A percentile compares a stretch with the other conserved stretches of the same genome.
These are phyloP conservation scores for Papilio aristodemus DNA, from an alignment of 1,140 invertebrate genomes.

Conservation along the genomic window DNA sequence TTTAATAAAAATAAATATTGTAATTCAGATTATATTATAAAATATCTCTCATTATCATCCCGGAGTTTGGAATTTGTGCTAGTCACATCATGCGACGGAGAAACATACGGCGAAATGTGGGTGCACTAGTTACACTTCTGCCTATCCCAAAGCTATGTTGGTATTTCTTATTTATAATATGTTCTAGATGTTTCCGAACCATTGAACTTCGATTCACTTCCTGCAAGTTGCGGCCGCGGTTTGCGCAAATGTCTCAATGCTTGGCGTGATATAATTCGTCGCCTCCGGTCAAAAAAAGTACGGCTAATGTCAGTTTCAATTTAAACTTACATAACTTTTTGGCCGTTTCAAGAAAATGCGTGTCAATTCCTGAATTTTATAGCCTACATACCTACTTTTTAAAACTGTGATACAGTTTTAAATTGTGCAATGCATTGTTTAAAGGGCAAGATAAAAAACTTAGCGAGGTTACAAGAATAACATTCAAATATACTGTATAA, in stretches of 20 bases:
- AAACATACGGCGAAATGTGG: no score
- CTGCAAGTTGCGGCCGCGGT: background rate
- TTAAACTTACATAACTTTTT: slow-evolving; percentile 10
- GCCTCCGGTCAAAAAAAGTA: background rate
- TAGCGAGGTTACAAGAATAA: background rate
- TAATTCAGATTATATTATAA: background rate
- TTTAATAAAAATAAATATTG: background rate
- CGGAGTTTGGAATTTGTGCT: no score
- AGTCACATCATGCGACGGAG: no score
- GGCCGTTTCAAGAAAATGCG: slow-evolving; percentile 9
- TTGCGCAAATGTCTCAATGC: slow-evolving; percentile 16
- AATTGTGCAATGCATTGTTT: background rate
- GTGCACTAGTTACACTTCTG: no score
- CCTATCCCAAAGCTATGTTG: no score
- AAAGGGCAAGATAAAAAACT: background rate
- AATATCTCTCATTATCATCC: no score
- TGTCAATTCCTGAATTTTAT: slow-evolving; percentile 13
- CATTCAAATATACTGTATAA: no score
- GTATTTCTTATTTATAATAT: background rate
- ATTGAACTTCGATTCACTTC: slow-evolving; percentile 18
- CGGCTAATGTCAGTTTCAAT: slow-evolving; percentile 21
- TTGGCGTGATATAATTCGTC: slow-evolving; percentile 21
- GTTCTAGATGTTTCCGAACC: slow-evolving; percentile 15
- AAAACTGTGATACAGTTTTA: background rate
- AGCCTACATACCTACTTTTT: slow-evolving; percentile 12